A percentile compares a stretch with the other conserved stretches of the same genome.
Conservation (phyloP, 2,888 invertebrate genomes). For the Dysmachus trigonus region DNA sequence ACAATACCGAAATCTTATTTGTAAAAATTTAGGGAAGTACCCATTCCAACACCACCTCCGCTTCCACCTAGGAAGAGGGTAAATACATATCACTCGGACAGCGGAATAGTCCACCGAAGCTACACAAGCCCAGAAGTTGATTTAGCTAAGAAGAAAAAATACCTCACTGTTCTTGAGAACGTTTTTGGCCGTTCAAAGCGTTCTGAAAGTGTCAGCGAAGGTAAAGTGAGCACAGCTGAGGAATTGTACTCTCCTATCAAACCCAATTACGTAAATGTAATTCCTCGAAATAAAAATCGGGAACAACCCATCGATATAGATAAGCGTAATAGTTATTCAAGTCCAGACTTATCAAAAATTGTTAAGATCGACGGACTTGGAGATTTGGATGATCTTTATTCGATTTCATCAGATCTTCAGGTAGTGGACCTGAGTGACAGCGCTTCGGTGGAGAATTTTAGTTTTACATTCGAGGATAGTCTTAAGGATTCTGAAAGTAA, state of each 20-base stretch:
- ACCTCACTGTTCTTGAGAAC: slow-evolving; percentile 52
- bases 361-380: slow-evolving; percentile 56
- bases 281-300: slow-evolving; percentile 1
- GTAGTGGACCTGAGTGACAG: slow-evolving; percentile 54
- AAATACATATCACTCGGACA: slow-evolving; percentile 59
- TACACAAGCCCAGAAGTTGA: slow-evolving; percentile 63
- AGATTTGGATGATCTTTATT: slow-evolving; percentile 51
- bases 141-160: slow-evolving; percentile 59
- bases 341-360: slow-evolving; percentile 62
- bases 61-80: slow-evolving; percentile 61
- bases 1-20: background rate
- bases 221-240: slow-evolving; percentile 53
- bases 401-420: slow-evolving; percentile 54
- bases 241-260: slow-evolving; percentile 46
- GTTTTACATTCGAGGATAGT: background rate
- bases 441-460: slow-evolving; percentile 32
- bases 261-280: background rate
- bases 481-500: background rate
- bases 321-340: slow-evolving; percentile 63
- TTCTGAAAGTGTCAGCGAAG: slow-evolving; percentile 57
- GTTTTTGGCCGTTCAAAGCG: slow-evolving; percentile 57
- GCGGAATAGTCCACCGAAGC: slow-evolving; percentile 58
- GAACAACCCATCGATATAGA: background rate
- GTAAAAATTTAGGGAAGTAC: slow-evolving; percentile 13
- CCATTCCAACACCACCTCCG: slow-evolving; percentile 55